Evolutionary conservation across 2,113 vertebrate species (phyloP), one percentile per base, ranked within the genome.

Genomic region (Oreocharis arfaki): DNA sequence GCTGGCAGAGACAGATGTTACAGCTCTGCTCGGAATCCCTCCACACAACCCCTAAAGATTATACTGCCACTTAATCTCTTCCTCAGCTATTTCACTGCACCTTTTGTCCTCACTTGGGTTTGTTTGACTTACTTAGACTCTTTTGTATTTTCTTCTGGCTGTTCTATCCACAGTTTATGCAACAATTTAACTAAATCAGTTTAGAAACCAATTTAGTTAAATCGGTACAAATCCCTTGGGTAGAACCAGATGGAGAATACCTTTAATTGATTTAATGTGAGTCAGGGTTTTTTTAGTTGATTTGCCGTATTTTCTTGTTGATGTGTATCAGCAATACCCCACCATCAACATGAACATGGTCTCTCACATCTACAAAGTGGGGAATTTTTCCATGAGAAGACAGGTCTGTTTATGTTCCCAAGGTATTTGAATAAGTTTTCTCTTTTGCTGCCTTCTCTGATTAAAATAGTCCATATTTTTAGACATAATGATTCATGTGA

Each of bases 141-240:
- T 85, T 86, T 73, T 71, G 49, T 64, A 37, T 64, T 87, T 93
- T 95, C 61, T 96, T 76, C 70, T 93, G 70, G 28, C 85, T 83
- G 49, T 49, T 90, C 84, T 65, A 69, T 8, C 11, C 81, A 87
- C 53, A 68, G 85, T 83, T 75, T 71, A 68, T 85, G 74, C 55
- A 94, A 57, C 57, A 90, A 41, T 94, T 94, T 92, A 93, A 91
- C 78, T 82, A 79, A 93, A 93, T 93, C 94, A 69, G 84, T 90
- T 95, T 94, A 95, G 87, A 96, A 96, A 90, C 70, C 41, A 80
- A 95, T 95, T 95, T 95, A 85, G 70, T 85, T 83, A 96, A 93
- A 93, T 93, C 90, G 86, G 90, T 73, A 52, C 71, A 92, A 94
- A 93, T 53, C 91, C 73, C 84, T 95, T 92, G 84, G 80, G 96